Conservation (phyloP, 2,888 invertebrate genomes). For the Drosophila rubida region DNA sequence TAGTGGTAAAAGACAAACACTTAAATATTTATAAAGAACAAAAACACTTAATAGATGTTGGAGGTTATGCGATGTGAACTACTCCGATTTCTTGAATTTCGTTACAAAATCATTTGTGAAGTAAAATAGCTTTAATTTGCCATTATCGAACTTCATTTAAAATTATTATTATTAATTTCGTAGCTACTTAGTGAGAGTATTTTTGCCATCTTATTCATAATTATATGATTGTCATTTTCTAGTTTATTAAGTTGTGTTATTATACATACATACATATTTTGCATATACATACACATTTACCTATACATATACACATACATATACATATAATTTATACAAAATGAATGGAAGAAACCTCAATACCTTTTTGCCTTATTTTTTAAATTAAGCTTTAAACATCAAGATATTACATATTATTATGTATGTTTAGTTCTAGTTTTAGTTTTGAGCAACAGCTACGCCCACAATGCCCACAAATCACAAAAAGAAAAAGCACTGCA, state of each 20-base stretch:
- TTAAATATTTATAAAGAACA: conserved; percentile 35
- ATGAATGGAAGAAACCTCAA: conserved; percentile 62
- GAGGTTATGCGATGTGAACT: conserved; percentile 47
- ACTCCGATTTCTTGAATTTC: conserved; percentile 50
- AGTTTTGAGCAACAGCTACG: conserved; percentile 55
- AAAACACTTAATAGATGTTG: conserved; percentile 36
- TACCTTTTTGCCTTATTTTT: conserved; percentile 76
- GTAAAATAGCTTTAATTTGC: conserved; percentile 82
- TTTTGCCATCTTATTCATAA: conserved; percentile 69
- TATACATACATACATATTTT: conserved; percentile 16
- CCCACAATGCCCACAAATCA: conserved; percentile 52
- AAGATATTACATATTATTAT: conserved; percentile 31
- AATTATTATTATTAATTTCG: conserved; percentile 13
- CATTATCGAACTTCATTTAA: conserved; percentile 67
- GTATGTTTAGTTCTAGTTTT: conserved; percentile 61
- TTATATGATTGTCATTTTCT: conserved; percentile 35
- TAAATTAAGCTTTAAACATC: conserved; percentile 65
- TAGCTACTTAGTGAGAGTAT: conserved; percentile 53
- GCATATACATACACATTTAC: conserved; percentile 3
- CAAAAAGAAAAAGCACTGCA: conserved; percentile 24
- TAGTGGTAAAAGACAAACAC: conserved; percentile 37
- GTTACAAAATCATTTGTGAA: conserved; percentile 58
- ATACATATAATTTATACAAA: conserved; percentile 46
- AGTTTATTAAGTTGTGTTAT: conserved; percentile 53
- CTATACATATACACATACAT: conserved; percentile 9